These are phyloP conservation scores for Melitaea athalia DNA, from an alignment of 2,888 invertebrate species.

Conservation along the genomic window DNA sequence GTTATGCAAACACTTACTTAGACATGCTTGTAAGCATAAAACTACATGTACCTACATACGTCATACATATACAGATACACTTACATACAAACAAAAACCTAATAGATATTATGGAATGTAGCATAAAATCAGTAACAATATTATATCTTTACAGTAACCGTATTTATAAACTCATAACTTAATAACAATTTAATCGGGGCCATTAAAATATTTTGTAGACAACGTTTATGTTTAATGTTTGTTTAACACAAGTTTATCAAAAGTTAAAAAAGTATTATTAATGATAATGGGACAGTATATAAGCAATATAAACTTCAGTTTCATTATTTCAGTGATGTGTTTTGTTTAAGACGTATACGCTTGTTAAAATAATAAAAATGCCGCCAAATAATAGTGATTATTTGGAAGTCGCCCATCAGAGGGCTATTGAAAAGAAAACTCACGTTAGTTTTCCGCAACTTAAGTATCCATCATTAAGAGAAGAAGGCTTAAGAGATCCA, in stretches of 20 bases:
- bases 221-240: neutral
- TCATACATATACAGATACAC: no score
- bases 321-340: neutral
- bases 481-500: constrained; percentile 68
- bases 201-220: neutral
- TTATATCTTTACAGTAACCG: no score
- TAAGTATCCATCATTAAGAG: constrained; percentile 76
- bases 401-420: constrained; percentile 54
- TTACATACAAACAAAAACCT: no score
- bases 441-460: constrained; percentile 80
- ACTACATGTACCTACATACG: no score
- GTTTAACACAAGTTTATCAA: neutral
- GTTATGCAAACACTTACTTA: no score
- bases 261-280: neutral
- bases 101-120: no score
- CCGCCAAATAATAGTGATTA: constrained; percentile 56
- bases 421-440: constrained; percentile 62
- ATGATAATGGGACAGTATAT: neutral
- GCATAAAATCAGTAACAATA: no score
- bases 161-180: no score
- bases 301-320: neutral
- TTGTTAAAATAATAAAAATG: constrained; percentile 43
- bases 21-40: no score
- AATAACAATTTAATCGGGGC: no score
- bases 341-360: neutral